A percentile compares a stretch with the other conserved stretches of the same genome.
These are phyloP conservation scores for Xenopus laevis DNA, from an alignment of 2,113 vertebrate genomes.

Conservation along the genomic window DNA sequence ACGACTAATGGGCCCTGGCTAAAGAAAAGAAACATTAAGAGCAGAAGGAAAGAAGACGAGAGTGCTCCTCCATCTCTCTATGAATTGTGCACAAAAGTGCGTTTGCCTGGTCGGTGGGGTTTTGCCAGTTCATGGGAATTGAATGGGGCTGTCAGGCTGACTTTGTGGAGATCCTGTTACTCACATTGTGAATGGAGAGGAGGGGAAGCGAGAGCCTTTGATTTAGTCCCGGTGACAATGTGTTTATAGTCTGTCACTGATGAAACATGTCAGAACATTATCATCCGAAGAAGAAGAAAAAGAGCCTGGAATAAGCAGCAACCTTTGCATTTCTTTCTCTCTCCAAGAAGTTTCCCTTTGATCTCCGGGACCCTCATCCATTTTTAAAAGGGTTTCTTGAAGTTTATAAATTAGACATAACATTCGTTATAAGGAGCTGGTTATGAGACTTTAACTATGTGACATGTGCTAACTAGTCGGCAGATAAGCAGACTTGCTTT, in stretches of 20 bases:
- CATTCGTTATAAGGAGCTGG: constrained; percentile 9
- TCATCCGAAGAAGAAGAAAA: constrained; percentile 41
- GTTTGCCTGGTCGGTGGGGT: constrained; percentile 28
- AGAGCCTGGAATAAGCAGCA: neutral
- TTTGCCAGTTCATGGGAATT: constrained; percentile 33
- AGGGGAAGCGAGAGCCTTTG: constrained; percentile 12
- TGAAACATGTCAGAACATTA: constrained; percentile 35
- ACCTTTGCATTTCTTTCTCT: constrained; percentile 15
- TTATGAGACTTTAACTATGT: neutral
- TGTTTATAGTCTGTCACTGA: constrained; percentile 37
- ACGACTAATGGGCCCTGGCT: neutral
- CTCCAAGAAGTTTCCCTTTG: neutral
- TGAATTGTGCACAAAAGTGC: constrained; percentile 23
- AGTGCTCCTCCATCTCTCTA: neutral
- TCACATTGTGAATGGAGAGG: constrained; percentile 7
- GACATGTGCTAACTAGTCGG: no score
- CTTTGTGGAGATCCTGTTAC: constrained; percentile 20
- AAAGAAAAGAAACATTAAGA: neutral
- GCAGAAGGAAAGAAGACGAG: constrained; percentile 4
- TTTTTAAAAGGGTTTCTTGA: constrained; percentile 29
- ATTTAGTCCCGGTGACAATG: constrained; percentile 26
- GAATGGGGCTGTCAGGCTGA: constrained; percentile 33
- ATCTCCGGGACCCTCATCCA: constrained; percentile 30
- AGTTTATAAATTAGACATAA: constrained; percentile 23
- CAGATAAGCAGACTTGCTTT: no score